These are phyloP conservation scores for Antennarius maculatus DNA, from an alignment of 2,797 vertebrate genomes.

Conservation along the genomic window DNA sequence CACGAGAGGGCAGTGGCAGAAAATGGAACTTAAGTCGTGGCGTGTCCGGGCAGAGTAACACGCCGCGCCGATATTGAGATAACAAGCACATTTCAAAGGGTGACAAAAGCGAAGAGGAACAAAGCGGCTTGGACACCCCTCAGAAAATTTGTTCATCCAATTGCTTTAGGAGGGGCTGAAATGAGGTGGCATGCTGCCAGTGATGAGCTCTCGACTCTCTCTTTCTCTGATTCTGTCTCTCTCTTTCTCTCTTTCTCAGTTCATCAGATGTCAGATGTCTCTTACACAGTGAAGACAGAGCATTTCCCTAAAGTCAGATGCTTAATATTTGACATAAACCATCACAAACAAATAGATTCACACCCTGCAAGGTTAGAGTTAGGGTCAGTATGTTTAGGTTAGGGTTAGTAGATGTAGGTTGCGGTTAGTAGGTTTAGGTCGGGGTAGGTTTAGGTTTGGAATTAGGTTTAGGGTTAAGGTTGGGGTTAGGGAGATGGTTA, in stretches of 20 bases:
- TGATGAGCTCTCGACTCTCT: constrained; percentile 44
- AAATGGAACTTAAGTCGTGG: constrained; percentile 63
- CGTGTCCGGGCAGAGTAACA: constrained; percentile 60
- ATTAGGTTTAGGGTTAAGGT: too few relatives aligned
- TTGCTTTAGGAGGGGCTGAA: constrained; percentile 56
- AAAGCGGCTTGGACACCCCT: constrained; percentile 49
- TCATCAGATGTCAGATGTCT: constrained; percentile 36
- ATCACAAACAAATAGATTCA: constrained; percentile 28
- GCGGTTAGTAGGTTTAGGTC: too few relatives aligned
- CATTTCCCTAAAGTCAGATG: constrained; percentile 30
- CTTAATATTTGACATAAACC: constrained; percentile 43
- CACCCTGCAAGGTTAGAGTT: not conserved
- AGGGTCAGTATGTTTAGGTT: too few relatives aligned
- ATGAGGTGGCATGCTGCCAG: constrained; percentile 56
- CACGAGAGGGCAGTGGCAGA: constrained; percentile 31
- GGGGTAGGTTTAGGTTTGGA: too few relatives aligned
- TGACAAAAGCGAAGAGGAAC: constrained; percentile 27
- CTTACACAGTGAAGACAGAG: constrained; percentile 41
- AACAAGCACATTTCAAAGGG: constrained; percentile 62
- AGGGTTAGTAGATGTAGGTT: too few relatives aligned
- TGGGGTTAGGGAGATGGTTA: too few relatives aligned
- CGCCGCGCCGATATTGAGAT: constrained; percentile 57
- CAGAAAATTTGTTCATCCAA: constrained; percentile 52
- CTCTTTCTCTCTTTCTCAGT: constrained; percentile 7
- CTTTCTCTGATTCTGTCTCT: not conserved